Base-by-base conservation (phyloP, 2,113 vertebrate species). In the Cyprinus carpio region DNA sequence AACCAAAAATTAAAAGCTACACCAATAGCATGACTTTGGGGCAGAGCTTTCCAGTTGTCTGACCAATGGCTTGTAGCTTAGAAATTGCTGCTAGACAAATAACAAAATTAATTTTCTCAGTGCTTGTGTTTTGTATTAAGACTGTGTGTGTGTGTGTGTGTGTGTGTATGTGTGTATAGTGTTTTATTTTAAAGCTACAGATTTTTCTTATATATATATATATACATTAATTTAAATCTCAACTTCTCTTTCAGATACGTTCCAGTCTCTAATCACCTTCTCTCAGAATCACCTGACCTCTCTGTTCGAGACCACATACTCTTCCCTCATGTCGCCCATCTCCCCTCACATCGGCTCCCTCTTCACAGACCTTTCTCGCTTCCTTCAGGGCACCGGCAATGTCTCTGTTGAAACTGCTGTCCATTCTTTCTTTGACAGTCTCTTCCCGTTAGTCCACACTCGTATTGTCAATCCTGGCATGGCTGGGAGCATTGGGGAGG, bases 381-480 rank as follows among this genome's bases (percentile, higher is more conserved):
- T 95, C 90, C 94, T 97, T 83, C 94, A 95, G 46, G 96, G 96
- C 0, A 92, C 92, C n/a, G 16, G 77, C 79, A 96, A 96, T 75
- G 90, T 94, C 82, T 95, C 95, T 0, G 94, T 96, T 90, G 96
- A 97, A 83, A 92, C 90, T 0, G 91, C 96, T 1, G 95, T 96
- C 0, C 88, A 96, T 43, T 91, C 90, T 1, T 97, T 97, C 93
- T 97, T 95, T 51, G 96, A 97, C 93, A 92, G 94, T 85, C 94
- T 98, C 86, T 98, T 98, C 89, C 96, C 96, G 3, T 90, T 97
- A 62, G 96, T 95, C 75, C 96, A 97, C 72, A 94, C 92, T 1
- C 93, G 91, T 20, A 94, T 97, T 43, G 94, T 98, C 91, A 96
- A 95, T 88, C 96, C 95, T 0, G 94, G 94, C 65, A 89, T 93